These are phyloP conservation scores for Conopomorpha cramerella DNA, from an alignment of 1,140 invertebrate species.

Conservation along the genomic window DNA sequence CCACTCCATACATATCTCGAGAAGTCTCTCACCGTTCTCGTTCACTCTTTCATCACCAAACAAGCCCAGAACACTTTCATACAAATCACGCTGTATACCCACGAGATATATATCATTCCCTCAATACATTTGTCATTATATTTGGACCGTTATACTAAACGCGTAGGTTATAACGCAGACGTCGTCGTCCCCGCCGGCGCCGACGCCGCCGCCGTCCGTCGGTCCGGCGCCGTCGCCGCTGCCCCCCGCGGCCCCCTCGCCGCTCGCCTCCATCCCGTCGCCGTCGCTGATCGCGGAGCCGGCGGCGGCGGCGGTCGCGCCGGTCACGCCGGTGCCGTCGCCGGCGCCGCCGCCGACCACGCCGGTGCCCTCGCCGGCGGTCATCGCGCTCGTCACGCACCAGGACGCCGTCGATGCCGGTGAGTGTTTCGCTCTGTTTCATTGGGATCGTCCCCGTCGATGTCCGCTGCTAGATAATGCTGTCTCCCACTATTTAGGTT, in stretches of 20 bases:
- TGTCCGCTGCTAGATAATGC: background rate
- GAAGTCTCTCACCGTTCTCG: no score
- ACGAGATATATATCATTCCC: no score
- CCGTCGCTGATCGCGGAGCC: slow-evolving; percentile 1
- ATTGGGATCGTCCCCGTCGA: no score
- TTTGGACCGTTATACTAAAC: no score
- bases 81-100: no score
- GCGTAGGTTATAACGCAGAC: no score
- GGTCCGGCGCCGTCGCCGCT: slow-evolving; percentile 2
- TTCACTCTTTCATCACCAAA: no score
- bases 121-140: no score
- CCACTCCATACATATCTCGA: no score
- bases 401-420: slow-evolving; percentile 41
- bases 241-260: slow-evolving; percentile 2
- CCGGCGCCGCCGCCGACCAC: slow-evolving; percentile 30
- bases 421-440: slow-evolving; percentile 13
- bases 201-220: slow-evolving; percentile 21
- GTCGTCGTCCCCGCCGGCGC: slow-evolving; percentile 33
- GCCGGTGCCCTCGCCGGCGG: slow-evolving; percentile 25
- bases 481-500: background rate
- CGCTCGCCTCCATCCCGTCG: background rate
- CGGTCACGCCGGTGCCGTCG: slow-evolving; percentile 27
- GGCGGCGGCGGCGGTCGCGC: slow-evolving; percentile 6
- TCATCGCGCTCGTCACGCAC: no score
- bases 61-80: no score